Evolutionary conservation across 1,140 invertebrate species (phyloP), one percentile per base, ranked within the genome.

Genomic region (Drosophila busckii): DNA sequence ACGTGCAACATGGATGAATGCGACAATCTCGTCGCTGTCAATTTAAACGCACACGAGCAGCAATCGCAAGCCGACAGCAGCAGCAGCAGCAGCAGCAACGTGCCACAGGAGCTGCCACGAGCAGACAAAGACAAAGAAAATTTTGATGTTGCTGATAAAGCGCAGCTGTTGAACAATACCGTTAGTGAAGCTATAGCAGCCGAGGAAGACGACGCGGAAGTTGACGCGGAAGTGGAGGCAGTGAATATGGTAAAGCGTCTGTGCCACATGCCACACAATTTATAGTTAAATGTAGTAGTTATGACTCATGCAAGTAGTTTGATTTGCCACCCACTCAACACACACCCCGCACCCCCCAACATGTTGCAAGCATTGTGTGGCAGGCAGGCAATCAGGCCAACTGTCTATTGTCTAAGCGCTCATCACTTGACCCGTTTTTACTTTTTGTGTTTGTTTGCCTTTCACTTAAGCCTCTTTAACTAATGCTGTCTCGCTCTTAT

Each of bases 1-100:
- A 68, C 63, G 44, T 70, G 61, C 84, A 87, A 87, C 65, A 87
- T 87, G 86, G 86, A 87, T 86, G 86, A 87, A 86, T 87, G 86
- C 71, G 86, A 87, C 69, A 87, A 87, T 56, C 76, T 75, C 59
- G 73, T 86, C 63, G 84, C 86, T 52, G 70, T 86, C 50, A 73
- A 70, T 64, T 50, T 86, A 84, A 70, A 60, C 58, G 45, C 62
- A 61, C 78, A 68, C 65, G 78, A 86, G 75, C 28, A 49, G 52
- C 69, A 52, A 37, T 42, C 25, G 45, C 50, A 31, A 42, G 45
- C 32, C 32, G 42, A 49, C 53, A 45, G 23, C 9, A 71, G 26
- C 48, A 50, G 28, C 37, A 67, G 29, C 35, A 20, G 9, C 12
- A 38, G 12, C 26, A 45, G 23, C 23, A 31, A n/a, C n/a, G n/a